phyloP scores from a whole-genome alignment of 2,797 vertebrate species.

The Oryzias dopingdopingensis region DNA sequence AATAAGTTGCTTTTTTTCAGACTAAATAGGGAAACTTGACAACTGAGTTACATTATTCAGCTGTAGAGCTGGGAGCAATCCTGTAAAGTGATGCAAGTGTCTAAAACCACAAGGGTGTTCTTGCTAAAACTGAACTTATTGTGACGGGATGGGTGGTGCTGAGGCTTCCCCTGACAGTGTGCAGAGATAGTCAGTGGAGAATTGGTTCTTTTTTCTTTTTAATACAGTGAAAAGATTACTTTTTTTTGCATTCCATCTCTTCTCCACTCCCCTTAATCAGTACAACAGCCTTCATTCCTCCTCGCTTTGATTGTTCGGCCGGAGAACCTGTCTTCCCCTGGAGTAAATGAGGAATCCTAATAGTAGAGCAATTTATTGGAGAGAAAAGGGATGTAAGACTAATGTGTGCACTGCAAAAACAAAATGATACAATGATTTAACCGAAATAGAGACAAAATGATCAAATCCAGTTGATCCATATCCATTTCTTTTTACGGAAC shows the following conservation, averaged over 20 bases:
- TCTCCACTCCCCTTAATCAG: constrained; percentile 29
- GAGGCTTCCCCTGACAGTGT: not conserved
- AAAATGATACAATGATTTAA: too few relatives aligned
- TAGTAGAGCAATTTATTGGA: constrained; percentile 21
- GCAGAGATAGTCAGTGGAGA: constrained; percentile 3
- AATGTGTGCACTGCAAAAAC: too few relatives aligned
- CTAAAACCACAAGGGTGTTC: not conserved
- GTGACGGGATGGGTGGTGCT: too few relatives aligned
- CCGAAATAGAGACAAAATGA: too few relatives aligned
- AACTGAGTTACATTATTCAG: too few relatives aligned
- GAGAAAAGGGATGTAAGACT: too few relatives aligned
- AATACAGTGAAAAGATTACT: constrained; percentile 33
- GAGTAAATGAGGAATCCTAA: constrained; percentile 17
- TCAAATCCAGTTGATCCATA: too few relatives aligned
- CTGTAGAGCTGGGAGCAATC: not conserved
- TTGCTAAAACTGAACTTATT: not conserved
- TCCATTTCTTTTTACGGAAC: too few relatives aligned
- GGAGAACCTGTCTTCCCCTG: constrained; percentile 58
- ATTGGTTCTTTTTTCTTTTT: constrained; percentile 24
- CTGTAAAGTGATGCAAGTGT: constrained; percentile 2
- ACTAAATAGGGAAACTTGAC: too few relatives aligned
- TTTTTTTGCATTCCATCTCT: constrained; percentile 33
- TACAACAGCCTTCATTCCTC: constrained; percentile 27
- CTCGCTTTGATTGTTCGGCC: constrained; percentile 31
- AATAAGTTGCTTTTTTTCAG: too few relatives aligned